A percentile compares a stretch with the other conserved stretches of the same genome.
These are phyloP conservation scores for Calephelis perditalis DNA, from an alignment of 2,888 invertebrate species.

Conservation along the genomic window DNA sequence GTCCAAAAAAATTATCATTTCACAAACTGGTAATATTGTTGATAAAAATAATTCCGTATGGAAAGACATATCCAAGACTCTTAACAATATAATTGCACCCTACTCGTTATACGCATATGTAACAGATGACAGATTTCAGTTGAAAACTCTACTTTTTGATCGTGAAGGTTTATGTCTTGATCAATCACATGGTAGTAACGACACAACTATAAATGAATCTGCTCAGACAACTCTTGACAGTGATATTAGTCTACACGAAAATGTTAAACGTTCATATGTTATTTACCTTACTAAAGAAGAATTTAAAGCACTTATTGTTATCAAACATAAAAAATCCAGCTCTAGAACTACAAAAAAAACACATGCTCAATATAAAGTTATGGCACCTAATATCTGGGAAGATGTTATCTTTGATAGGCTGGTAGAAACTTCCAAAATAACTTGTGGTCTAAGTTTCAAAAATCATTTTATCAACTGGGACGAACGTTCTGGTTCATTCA, in stretches of 20 bases:
- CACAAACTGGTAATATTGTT: no score
- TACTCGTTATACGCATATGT: not conserved
- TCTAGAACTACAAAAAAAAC: not conserved
- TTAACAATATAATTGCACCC: not conserved
- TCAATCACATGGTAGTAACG: conserved; percentile 5
- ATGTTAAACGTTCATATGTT: conserved; percentile 1
- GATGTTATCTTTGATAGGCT: conserved; percentile 4
- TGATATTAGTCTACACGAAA: conserved; percentile 4
- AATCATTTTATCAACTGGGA: conserved; percentile 2
- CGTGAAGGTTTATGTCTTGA: conserved; percentile 5
- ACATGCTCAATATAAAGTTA: not conserved
- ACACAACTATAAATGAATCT: not conserved
- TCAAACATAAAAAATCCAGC: not conserved
- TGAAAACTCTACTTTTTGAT: not conserved
- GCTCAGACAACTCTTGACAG: not conserved
- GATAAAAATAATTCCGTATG: conserved; percentile 16
- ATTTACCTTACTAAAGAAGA: conserved; percentile 7
- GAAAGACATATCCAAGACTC: conserved; percentile 1
- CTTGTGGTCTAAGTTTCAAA: conserved; percentile 8
- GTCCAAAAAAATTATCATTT: no score
- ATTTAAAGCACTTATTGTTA: conserved; percentile 7
- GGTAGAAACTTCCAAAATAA: not conserved
- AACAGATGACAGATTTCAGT: not conserved
- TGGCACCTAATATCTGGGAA: conserved; percentile 6
- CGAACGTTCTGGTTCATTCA: conserved; percentile 1